Evolutionary conservation across 2,888 invertebrate species (phyloP), one percentile per base, ranked within the genome.

Genomic region (Teleogryllus oceanicus): DNA sequence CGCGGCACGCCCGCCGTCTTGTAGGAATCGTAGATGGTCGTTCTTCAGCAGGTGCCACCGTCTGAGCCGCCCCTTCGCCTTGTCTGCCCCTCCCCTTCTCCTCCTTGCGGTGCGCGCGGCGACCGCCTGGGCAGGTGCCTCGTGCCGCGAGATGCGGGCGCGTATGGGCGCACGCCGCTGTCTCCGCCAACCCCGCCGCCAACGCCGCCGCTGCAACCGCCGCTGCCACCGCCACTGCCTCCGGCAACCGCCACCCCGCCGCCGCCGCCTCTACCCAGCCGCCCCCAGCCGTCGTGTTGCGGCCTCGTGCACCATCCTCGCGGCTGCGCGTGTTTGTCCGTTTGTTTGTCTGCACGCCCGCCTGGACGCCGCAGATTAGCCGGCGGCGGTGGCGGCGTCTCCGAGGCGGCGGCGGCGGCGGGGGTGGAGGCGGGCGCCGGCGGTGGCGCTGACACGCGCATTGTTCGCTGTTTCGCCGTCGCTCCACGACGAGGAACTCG

Each of bases 361-460:
- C 24, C 24, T 24, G 62, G 62, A 12, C 62, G 62, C n/a, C 62
- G 62, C 62, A 62, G 62, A 62, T 62, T 62, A 62, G 62, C 62
- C 5, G 62, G 62, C 62, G 62, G 62, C n/a, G 62, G 18, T 18
- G 62, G 62, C n/a, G 62, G n/a, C 62, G 62, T 18, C 62, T 13
- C 3, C 62, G 62, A 62, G 16, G 62, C 16, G 13, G n/a, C 62
- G 62, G 37, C 37, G 37, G 37, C 24, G 24, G 8, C 8, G 37
- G 37, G 8, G 37, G 5, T 8, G 62, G 0, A 4, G 62, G 13
- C 62, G 62, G n/a, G n/a, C n/a, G 62, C 37, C 62, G 13, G n/a
- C n/a, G 62, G 16, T 62, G 62, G n/a, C 62, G 62, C 62, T 62
- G 62, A 62, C n/a, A 62, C 62, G 62, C 62, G 62, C 62, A 62